Evolutionary conservation across 2,888 invertebrate species (phyloP).

Genomic region (Drosophila fulvimacula): DNA sequence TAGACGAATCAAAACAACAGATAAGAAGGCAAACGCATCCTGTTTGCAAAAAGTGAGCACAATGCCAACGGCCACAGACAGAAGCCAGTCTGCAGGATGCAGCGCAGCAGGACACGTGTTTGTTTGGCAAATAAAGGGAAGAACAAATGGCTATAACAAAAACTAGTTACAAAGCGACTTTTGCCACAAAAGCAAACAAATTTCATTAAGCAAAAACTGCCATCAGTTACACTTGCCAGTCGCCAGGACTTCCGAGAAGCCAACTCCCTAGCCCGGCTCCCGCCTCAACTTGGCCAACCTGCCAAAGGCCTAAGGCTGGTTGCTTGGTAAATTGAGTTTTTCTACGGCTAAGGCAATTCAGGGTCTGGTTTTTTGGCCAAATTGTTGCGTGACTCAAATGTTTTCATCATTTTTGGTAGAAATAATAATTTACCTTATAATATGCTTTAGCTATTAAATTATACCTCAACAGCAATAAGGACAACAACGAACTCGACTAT

Average conservation of each 20-base stretch:
- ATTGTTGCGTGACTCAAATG: conserved; percentile 79
- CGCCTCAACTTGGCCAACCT: conserved; percentile 7
- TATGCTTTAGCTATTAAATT: conserved; percentile 67
- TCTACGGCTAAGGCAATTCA: conserved; percentile 62
- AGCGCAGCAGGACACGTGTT: conserved; percentile 69
- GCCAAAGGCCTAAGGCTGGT: conserved; percentile 2
- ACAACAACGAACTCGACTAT: conserved; percentile 26
- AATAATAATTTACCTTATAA: conserved; percentile 68
- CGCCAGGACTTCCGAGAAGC: conserved; percentile 33
- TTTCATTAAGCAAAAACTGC: conserved; percentile 57
- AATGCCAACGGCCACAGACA: conserved; percentile 27
- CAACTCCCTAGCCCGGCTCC: conserved; percentile 1
- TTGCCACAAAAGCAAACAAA: conserved; percentile 43
- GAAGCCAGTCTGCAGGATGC: conserved; percentile 46
- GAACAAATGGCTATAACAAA: conserved; percentile 17
- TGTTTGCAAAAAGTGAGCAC: conserved; percentile 35
- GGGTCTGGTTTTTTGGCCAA: conserved; percentile 28
- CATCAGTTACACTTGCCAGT: conserved; percentile 53
- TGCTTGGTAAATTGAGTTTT: conserved; percentile 72
- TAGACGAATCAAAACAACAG: conserved; percentile 42
- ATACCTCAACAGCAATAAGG: conserved; percentile 38
- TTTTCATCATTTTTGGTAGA: conserved; percentile 75
- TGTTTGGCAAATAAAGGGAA: conserved; percentile 18
- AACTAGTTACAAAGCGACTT: conserved; percentile 39
- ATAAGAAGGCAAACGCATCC: conserved; percentile 38